Conservation (phyloP, 1,140 invertebrate genomes). For the Pristionchus pacificus region DNA sequence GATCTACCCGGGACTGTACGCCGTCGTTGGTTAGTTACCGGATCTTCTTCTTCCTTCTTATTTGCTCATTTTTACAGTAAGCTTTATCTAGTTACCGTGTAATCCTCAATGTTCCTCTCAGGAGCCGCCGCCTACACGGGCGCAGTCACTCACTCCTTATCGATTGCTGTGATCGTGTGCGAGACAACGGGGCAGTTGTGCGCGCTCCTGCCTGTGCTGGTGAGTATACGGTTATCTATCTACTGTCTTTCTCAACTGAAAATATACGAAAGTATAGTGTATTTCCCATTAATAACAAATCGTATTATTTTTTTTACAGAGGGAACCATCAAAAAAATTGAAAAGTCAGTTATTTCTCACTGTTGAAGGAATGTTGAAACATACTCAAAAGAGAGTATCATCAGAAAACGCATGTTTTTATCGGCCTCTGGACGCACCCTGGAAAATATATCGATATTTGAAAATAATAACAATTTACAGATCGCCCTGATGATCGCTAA, state of each 20-base stretch:
- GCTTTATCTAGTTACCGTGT: neutral
- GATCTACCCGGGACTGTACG: constrained; percentile 77
- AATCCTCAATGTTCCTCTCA: constrained; percentile 21
- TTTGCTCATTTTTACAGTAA: constrained; percentile 44
- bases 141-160: constrained; percentile 86
- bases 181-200: constrained; percentile 97
- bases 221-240: constrained; percentile 38
- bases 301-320: too few species aligned
- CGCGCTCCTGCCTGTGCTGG: constrained; percentile 90
- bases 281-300: neutral
- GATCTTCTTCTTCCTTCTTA: too few species aligned
- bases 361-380: too few species aligned
- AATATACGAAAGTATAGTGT: neutral
- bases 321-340: too few species aligned
- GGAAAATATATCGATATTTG: too few species aligned
- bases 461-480: too few species aligned
- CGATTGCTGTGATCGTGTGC: constrained; percentile 93
- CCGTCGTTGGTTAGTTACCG: constrained; percentile 61
- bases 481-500: constrained; percentile 88
- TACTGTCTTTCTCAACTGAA: neutral
- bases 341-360: too few species aligned
- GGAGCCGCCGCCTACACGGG: constrained; percentile 55
- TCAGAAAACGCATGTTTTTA: too few species aligned
- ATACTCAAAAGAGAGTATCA: too few species aligned
- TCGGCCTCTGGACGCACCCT: too few species aligned